Conservation (phyloP, 2,797 vertebrate species). For the Leptatherina wallacei region DNA sequence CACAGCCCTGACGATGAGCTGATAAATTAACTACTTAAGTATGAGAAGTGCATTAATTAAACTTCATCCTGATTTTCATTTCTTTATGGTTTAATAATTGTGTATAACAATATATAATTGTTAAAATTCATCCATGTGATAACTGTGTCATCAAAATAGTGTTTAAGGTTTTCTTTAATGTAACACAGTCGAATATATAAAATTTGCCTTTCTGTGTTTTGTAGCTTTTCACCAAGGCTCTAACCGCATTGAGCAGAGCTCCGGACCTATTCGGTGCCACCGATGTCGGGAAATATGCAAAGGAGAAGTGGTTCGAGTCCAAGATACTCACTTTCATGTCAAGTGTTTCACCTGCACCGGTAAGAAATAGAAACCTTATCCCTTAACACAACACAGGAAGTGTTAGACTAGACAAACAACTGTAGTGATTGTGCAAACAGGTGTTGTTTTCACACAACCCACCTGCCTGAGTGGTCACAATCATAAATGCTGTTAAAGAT, state of each 20-base stretch:
- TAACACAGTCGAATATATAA: not conserved
- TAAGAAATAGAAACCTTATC: constrained; percentile 74
- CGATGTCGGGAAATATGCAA: constrained; percentile 94
- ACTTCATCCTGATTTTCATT: not conserved
- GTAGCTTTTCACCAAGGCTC: constrained; percentile 89
- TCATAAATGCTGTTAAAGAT: constrained; percentile 13
- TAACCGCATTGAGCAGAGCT: constrained; percentile 80
- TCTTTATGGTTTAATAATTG: not conserved
- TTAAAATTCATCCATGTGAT: not conserved
- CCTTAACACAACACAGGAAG: not conserved
- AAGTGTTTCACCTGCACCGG: constrained; percentile 99
- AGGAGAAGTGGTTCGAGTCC: constrained; percentile 97
- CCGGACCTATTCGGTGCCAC: constrained; percentile 92
- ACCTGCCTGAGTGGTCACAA: not conserved
- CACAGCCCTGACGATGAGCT: not conserved
- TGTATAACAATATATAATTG: not conserved
- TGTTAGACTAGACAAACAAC: constrained; percentile 6
- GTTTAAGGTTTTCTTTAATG: not conserved
- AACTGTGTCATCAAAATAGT: not conserved
- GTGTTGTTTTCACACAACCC: not conserved
- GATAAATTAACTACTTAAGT: constrained; percentile 1
- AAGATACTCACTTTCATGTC: constrained; percentile 97
- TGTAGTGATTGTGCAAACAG: constrained; percentile 5
- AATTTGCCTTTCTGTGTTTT: constrained; percentile 51
- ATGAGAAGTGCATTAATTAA: constrained; percentile 1